These are phyloP conservation scores for Gnatocerus cornutus DNA, from an alignment of 2,888 invertebrate genomes.

Conservation along the genomic window DNA sequence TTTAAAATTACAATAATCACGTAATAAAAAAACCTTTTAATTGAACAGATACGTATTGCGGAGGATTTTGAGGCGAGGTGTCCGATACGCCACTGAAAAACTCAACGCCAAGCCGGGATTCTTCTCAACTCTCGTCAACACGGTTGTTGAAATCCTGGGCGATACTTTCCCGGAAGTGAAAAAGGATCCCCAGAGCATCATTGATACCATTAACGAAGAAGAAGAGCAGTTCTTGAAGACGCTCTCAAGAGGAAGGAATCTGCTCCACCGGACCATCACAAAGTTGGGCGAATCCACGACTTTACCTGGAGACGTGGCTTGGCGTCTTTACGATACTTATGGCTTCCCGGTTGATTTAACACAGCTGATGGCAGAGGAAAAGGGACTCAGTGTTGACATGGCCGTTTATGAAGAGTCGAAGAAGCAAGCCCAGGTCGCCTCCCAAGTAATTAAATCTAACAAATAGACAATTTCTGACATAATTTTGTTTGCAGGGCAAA, in stretches of 20 bases:
- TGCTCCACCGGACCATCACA: slow-evolving; percentile 92
- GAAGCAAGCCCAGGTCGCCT: slow-evolving; percentile 89
- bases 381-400: slow-evolving; percentile 91
- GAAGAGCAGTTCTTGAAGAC: slow-evolving; percentile 98
- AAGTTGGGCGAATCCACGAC: slow-evolving; percentile 83
- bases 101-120: slow-evolving; percentile 96
- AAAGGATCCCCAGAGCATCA: slow-evolving; percentile 92
- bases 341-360: slow-evolving; percentile 99
- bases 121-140: slow-evolving; percentile 91
- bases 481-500: slow-evolving; percentile 75
- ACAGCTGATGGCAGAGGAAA: slow-evolving; percentile 98
- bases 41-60: slow-evolving; percentile 86
- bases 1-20: too few species aligned
- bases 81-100: slow-evolving; percentile 97
- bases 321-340: slow-evolving; percentile 99
- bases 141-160: slow-evolving; percentile 90
- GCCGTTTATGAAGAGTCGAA: slow-evolving; percentile 92
- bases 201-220: slow-evolving; percentile 97
- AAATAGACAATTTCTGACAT: slow-evolving; percentile 1
- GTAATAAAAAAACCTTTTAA: neutral
- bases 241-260: slow-evolving; percentile 88
- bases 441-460: slow-evolving; percentile 74
- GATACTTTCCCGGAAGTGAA: slow-evolving; percentile 86
- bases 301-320: slow-evolving; percentile 96
- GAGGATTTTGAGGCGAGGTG: slow-evolving; percentile 94